Conservation (phyloP, 2,888 invertebrate genomes). For the Lasioglossum leucozonium region DNA sequence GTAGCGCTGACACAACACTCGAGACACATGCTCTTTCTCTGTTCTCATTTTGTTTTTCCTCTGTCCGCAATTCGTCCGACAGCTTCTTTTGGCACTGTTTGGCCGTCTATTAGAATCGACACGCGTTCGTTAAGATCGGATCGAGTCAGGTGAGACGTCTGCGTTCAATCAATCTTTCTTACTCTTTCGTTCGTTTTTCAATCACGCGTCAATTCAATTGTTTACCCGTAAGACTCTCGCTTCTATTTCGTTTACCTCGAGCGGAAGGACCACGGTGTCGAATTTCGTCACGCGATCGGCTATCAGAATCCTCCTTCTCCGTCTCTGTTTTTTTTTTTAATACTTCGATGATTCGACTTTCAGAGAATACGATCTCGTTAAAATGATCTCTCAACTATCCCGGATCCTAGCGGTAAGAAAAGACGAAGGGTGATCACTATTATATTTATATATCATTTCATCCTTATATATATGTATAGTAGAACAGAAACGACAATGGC, state of each 20-base stretch:
- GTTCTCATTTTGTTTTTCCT: not conserved
- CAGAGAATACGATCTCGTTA: slow-evolving; percentile 28
- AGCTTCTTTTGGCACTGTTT: slow-evolving; percentile 67
- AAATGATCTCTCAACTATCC: slow-evolving; percentile 51
- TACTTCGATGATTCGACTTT: slow-evolving; percentile 50
- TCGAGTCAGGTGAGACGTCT: slow-evolving; percentile 34
- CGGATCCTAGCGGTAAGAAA: slow-evolving; percentile 66
- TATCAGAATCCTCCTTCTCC: not conserved
- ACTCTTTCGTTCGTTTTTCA: slow-evolving; percentile 1
- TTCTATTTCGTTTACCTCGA: not conserved
- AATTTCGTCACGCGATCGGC: slow-evolving; percentile 28
- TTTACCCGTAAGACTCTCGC: slow-evolving; percentile 13
- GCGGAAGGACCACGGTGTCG: slow-evolving; percentile 18
- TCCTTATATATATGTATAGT: slow-evolving; percentile 61
- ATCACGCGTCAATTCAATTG: slow-evolving; percentile 16
- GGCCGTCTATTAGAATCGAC: slow-evolving; percentile 59
- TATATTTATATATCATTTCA: slow-evolving; percentile 62
- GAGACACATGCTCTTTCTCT: slow-evolving; percentile 31
- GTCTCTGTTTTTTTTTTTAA: not conserved
- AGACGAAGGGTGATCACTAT: slow-evolving; percentile 58
- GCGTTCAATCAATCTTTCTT: slow-evolving; percentile 13
- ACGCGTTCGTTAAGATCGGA: slow-evolving; percentile 30
- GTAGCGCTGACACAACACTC: slow-evolving; percentile 41
- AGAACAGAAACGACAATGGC: slow-evolving; percentile 76
- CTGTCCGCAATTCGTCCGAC: slow-evolving; percentile 16